Evolutionary conservation across 2,888 invertebrate species (phyloP).

Genomic region (Congeria kusceri): DNA sequence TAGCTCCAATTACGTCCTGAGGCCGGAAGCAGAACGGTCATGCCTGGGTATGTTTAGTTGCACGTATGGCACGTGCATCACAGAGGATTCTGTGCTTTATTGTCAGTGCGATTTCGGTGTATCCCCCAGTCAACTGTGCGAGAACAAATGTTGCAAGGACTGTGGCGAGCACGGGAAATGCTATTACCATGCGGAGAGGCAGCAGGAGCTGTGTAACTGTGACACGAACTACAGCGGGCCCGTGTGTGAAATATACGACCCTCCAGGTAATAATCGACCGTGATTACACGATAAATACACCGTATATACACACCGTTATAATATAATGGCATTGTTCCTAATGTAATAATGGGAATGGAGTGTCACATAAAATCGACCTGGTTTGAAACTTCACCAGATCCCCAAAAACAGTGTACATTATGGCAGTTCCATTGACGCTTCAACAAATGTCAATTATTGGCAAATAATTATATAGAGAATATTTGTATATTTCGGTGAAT

Average conservation of each 20-base stretch:
- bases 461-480: too few species aligned
- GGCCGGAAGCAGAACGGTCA: slow-evolving; percentile 12
- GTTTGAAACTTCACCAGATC: too few species aligned
- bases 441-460: too few species aligned
- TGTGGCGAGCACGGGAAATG: slow-evolving; percentile 39
- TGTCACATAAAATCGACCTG: too few species aligned
- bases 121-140: slow-evolving; percentile 15
- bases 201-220: slow-evolving; percentile 24
- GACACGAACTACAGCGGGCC: slow-evolving; percentile 17
- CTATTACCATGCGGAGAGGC: neutral
- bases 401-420: too few species aligned
- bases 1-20: neutral
- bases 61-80: slow-evolving; percentile 20
- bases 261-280: too few species aligned
- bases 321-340: too few species aligned
- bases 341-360: too few species aligned
- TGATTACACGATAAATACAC: too few species aligned
- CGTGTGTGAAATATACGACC: neutral
- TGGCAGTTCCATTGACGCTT: too few species aligned
- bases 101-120: slow-evolving; percentile 47
- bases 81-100: neutral
- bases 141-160: slow-evolving; percentile 33
- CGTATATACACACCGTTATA: too few species aligned
- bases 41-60: slow-evolving; percentile 28
- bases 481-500: too few species aligned